Percentiles rank a stretch among this genome's conserved stretches.
Conservation (phyloP, 2,797 vertebrate species). For the Accipiter superciliosus region DNA sequence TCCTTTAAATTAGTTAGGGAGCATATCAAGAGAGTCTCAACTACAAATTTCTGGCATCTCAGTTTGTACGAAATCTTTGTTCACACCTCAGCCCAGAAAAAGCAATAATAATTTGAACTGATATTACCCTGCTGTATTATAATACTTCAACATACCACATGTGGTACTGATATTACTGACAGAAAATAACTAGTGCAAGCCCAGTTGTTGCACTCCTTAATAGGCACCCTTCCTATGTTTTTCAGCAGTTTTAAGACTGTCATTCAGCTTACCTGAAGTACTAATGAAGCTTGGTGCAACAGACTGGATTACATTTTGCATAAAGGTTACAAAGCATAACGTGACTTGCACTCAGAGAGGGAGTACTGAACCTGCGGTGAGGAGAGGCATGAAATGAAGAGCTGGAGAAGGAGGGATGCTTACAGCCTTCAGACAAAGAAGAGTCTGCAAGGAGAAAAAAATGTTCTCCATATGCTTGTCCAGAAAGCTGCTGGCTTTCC, state of each 20-base stretch:
- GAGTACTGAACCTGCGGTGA: fast-evolving
- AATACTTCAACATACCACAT: not conserved
- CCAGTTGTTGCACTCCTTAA: not conserved
- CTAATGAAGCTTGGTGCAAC: not conserved
- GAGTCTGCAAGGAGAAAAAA: not conserved
- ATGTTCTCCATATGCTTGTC: fast-evolving
- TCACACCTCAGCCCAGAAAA: not conserved
- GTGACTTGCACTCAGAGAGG: not conserved
- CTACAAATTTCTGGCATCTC: not conserved
- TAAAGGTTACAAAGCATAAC: not conserved
- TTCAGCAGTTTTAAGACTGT: not conserved
- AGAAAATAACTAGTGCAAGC: not conserved
- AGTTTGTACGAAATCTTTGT: not conserved
- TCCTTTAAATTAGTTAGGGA: not conserved
- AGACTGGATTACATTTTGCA: not conserved
- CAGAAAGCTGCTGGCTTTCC: not conserved
- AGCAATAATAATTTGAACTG: not conserved
- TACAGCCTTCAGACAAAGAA: not conserved
- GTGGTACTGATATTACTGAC: not conserved
- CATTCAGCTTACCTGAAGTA: not conserved
- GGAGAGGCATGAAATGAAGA: not conserved
- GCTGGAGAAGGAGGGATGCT: not conserved
- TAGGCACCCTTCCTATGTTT: not conserved
- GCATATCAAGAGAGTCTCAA: not conserved
- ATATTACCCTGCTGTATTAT: not conserved